Base-by-base conservation (phyloP, 1,140 invertebrate genomes). In the Habropoda laboriosa region DNA sequence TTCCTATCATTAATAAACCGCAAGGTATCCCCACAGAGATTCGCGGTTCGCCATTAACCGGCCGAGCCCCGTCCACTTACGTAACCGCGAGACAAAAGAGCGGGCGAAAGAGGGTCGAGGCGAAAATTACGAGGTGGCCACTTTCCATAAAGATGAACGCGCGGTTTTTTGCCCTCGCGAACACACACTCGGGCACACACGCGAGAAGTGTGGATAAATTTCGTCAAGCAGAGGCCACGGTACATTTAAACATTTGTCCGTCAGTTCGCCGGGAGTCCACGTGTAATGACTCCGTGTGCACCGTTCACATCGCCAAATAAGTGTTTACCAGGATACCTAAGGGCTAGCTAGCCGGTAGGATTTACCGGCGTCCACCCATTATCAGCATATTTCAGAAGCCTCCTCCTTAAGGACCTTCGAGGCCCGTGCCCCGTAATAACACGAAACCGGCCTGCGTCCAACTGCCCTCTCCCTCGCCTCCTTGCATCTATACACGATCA, bases 401-500 rank as follows among this genome's bases (percentile, higher is more conserved):
- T 53, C 53, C 67, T 51, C 35, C 76, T 57, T 67, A 35, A 35
- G 66, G 58, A 51, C 40, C 51, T 66, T 27, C 38, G 42, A 64
- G 68, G 61, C 61, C 60, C 67, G 72, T 76, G 67, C 74, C 40
- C 45, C 58, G 58, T 82, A 70, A 71, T 63, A 72, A 74, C 49
- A 40, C 27, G 61, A 73, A 83, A 79, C 76, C 60, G 75, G 38
- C 82, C n/a, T 70, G 79, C 42, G 47, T 67, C 38, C 64, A 30
- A 42, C 45, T 7, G 30, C 27, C 27, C 30, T n/a, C 18, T 18
- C 30, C 30, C 10, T n/a, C 47, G 57, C 47, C 42, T 53, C 24
- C 45, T 63, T 64, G 67, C 82, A 51, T 71, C 86, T 88, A 85
- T 78, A 78, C 83, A 76, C 12, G 6, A 3, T 18, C n/a, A n/a